phyloP scores from a whole-genome alignment of 2,888 invertebrate species.

The Pachydiplax longipennis region DNA sequence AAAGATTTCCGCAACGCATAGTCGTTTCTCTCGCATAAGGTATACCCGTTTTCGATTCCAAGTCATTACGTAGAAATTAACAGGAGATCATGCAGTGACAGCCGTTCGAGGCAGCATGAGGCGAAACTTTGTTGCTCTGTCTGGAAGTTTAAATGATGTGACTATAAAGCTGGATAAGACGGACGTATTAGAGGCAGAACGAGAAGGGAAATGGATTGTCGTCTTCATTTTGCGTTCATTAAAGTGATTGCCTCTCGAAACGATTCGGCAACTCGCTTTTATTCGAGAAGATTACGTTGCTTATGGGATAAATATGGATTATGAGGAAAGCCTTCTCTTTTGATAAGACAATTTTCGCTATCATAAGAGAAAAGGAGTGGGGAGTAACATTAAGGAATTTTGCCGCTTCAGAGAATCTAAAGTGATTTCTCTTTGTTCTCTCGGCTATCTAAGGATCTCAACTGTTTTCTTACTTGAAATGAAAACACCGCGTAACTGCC shows the following conservation, averaged over 20 bases:
- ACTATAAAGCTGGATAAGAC: background rate
- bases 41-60: no score
- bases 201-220: background rate
- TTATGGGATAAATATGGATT: slow-evolving; percentile 37
- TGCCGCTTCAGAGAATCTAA: background rate
- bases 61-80: no score
- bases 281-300: slow-evolving; percentile 12
- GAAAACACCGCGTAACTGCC: background rate
- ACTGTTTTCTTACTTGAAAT: background rate
- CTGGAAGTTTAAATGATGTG: no score
- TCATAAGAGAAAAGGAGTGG: background rate
- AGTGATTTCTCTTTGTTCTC: slow-evolving; percentile 32
- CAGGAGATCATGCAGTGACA: no score
- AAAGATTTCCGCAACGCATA: no score
- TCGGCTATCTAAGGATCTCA: background rate
- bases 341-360: slow-evolving; percentile 36
- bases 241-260: slow-evolving; percentile 35
- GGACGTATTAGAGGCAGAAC: background rate
- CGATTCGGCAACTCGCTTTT: slow-evolving; percentile 34
- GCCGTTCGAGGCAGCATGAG: no score
- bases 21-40: no score
- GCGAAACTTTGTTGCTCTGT: no score
- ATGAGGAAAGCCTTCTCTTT: slow-evolving; percentile 14
- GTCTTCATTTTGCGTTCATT: slow-evolving; percentile 39
- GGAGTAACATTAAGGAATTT: slow-evolving; percentile 10